phyloP scores from a whole-genome alignment of 2,888 invertebrate genomes.

The Macrophya annulata region DNA sequence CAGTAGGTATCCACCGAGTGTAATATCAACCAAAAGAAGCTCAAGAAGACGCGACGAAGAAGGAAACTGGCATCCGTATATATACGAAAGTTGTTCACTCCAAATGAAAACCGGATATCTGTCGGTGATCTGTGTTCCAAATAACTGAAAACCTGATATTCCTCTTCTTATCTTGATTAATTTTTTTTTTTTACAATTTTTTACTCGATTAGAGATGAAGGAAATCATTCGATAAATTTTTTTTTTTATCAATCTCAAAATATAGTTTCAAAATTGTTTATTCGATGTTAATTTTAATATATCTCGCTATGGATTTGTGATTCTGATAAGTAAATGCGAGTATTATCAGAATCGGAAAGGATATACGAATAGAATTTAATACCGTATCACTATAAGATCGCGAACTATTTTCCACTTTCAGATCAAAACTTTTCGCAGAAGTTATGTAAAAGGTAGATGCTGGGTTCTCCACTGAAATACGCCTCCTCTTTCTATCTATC shows the following conservation, averaged over 20 bases:
- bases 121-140: slow-evolving; percentile 13
- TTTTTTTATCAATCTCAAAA: no score
- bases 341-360: neutral
- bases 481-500: slow-evolving; percentile 61
- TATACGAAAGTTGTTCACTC: slow-evolving; percentile 25
- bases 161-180: neutral
- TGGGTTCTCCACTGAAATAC: neutral
- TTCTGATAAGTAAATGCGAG: no score
- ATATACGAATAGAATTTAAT: slow-evolving; percentile 32
- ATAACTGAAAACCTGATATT: neutral
- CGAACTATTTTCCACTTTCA: slow-evolving; percentile 33
- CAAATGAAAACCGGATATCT: slow-evolving; percentile 39
- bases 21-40: slow-evolving; percentile 44
- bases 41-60: neutral
- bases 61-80: slow-evolving; percentile 24
- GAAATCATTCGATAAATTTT: neutral
- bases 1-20: neutral
- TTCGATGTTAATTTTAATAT: no score
- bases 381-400: slow-evolving; percentile 19
- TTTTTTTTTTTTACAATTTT: neutral
- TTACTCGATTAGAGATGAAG: neutral
- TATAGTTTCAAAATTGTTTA: no score
- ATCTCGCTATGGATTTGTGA: no score
- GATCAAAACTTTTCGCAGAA: slow-evolving; percentile 3
- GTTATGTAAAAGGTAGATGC: slow-evolving; percentile 22